A percentile compares a stretch with the other conserved stretches of the same genome.
Evolutionary conservation across 2,888 invertebrate species (phyloP).

Genomic region (Monoplex corrugatus): DNA sequence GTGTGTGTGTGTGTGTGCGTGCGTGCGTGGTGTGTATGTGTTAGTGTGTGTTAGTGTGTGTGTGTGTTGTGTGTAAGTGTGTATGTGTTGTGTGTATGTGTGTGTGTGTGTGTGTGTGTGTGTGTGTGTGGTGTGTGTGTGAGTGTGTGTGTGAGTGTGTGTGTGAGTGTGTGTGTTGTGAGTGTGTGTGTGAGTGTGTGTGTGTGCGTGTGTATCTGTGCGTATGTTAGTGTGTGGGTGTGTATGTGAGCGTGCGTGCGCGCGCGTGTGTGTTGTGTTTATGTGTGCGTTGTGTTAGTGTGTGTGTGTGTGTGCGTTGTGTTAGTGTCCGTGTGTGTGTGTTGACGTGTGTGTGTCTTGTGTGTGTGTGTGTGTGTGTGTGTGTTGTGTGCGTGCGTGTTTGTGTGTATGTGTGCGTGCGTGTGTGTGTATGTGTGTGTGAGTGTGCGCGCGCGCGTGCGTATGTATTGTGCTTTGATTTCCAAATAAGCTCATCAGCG

Average conservation of each 20-base stretch:
- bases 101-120: too few species aligned
- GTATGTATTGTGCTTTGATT: too few species aligned
- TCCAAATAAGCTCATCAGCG: too few species aligned
- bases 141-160: not conserved
- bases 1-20: not conserved
- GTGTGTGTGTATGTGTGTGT: not conserved
- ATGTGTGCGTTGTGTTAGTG: not conserved
- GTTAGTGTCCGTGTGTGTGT: not conserved
- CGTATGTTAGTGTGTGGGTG: constrained; percentile 7
- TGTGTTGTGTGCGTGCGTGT: not conserved
- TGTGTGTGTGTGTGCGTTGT: not conserved
- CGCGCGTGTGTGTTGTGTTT: not conserved
- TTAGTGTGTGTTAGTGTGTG: too few species aligned
- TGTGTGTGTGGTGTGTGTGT: constrained; percentile 3
- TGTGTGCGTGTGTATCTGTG: constrained; percentile 1
- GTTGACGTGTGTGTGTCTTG: not conserved
- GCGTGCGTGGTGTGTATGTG: not conserved
- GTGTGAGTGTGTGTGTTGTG: not conserved
- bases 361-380: not conserved
- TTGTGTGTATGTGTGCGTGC: not conserved
- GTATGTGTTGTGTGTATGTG: too few species aligned
- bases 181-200: constrained; percentile 3
- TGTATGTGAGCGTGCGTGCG: not conserved
- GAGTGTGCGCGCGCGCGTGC: not conserved
- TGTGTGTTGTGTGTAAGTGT: too few species aligned